Percentiles rank a stretch among this genome's conserved stretches.
Evolutionary conservation across 2,113 vertebrate genomes (phyloP).

Genomic region (Platycercus adscitus): DNA sequence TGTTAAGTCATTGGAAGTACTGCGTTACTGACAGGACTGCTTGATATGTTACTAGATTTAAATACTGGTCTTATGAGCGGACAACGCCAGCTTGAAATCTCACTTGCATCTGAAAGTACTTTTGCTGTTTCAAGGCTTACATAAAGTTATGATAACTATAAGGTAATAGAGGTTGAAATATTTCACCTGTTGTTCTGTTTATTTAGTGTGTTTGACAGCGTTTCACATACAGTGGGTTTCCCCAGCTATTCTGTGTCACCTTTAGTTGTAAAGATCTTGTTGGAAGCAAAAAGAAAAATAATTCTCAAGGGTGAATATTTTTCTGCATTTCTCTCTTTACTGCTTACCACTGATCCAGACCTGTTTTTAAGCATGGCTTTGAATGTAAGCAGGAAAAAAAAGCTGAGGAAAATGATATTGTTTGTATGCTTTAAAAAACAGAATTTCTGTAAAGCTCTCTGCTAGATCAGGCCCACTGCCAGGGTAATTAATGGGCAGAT

Average conservation of each 20-base stretch:
- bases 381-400: not conserved
- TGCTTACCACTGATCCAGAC: not conserved
- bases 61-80: not conserved
- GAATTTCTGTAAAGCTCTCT: not conserved
- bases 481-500: slow-evolving; percentile 1
- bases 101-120: not conserved
- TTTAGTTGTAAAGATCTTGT: not conserved
- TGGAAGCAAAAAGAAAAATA: not conserved
- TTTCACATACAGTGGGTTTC: not conserved
- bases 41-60: not conserved
- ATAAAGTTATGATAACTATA: not conserved
- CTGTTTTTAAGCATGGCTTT: not conserved
- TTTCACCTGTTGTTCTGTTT: not conserved
- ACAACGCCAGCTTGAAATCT: not conserved
- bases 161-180: not conserved
- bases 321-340: not conserved
- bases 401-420: not conserved
- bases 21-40: not conserved
- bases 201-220: not conserved
- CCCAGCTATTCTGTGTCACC: not conserved
- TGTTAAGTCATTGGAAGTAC: not conserved
- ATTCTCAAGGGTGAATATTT: not conserved
- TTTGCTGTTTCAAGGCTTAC: not conserved
- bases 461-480: not conserved
- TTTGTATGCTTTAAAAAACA: not conserved